Evolutionary conservation across 1,140 invertebrate genomes (phyloP).

Genomic region (Paraescarpia echinospica): DNA sequence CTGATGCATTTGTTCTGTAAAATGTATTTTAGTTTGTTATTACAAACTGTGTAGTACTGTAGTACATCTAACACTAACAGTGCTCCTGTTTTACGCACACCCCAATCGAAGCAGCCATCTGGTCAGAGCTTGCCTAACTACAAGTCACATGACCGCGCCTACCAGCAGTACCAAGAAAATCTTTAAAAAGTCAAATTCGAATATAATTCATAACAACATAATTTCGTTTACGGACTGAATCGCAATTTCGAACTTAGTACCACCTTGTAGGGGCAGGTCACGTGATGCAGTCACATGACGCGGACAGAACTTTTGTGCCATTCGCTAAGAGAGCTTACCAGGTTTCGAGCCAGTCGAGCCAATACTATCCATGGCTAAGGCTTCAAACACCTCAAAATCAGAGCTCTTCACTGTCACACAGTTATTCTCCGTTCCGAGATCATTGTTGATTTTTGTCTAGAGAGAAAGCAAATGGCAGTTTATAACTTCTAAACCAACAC

Average conservation of each 20-base stretch:
- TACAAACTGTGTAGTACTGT: not conserved
- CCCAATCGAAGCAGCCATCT: not conserved
- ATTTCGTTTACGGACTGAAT: not conserved
- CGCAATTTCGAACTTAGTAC: not conserved
- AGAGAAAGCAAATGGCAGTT: constrained; percentile 60
- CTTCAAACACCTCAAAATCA: constrained; percentile 98
- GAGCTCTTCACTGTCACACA: constrained; percentile 84
- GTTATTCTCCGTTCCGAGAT: constrained; percentile 88
- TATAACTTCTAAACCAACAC: not conserved
- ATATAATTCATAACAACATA: not conserved
- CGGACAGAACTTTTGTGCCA: not conserved
- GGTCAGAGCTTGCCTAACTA: not conserved
- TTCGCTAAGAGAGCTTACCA: not conserved
- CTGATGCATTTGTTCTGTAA: not conserved
- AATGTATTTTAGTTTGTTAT: not conserved
- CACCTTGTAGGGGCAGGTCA: not conserved
- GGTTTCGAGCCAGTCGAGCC: constrained; percentile 55
- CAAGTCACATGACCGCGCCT: not conserved
- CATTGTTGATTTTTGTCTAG: constrained; percentile 76
- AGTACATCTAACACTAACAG: not conserved
- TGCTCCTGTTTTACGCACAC: not conserved
- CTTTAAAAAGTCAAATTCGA: not conserved
- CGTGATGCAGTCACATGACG: not conserved
- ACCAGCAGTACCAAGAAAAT: not conserved
- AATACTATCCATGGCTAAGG: constrained; percentile 88